Percentiles rank a stretch among this genome's conserved stretches.
Evolutionary conservation across 92 coral and sea anemone genomes (phyloP).

Genomic region (Anthopleura xanthogrammica): DNA sequence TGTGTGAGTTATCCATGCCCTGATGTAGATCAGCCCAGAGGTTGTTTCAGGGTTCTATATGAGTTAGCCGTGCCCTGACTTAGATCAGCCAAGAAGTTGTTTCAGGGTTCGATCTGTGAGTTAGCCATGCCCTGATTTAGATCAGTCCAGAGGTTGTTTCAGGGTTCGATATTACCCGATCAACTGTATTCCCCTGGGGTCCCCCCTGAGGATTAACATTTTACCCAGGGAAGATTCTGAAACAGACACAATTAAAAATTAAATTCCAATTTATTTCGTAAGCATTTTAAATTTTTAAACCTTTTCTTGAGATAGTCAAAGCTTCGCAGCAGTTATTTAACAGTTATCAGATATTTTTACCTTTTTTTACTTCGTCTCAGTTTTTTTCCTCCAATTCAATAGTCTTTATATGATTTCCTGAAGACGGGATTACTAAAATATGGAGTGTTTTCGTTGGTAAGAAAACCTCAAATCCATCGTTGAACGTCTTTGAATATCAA

Average conservation of each 20-base stretch:
- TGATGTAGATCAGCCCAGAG: no score
- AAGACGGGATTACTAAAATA: background rate
- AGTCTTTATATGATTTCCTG: background rate
- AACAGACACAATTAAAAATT: background rate
- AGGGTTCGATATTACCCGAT: no score
- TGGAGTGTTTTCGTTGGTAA: background rate
- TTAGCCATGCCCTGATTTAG: no score
- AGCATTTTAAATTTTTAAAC: background rate
- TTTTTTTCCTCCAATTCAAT: background rate
- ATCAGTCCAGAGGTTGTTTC: no score
- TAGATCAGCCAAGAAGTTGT: no score
- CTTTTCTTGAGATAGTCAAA: background rate
- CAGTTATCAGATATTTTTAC: background rate
- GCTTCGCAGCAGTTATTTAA: background rate
- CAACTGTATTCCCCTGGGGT: background rate
- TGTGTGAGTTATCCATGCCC: no score
- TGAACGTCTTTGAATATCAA: background rate
- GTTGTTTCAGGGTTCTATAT: no score
- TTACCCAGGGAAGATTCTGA: background rate
- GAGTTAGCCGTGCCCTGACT: no score
- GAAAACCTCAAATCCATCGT: slow-evolving; percentile 7
- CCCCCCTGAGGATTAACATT: background rate
- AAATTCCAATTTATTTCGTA: background rate
- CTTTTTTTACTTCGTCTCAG: background rate
- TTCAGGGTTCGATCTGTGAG: no score